Evolutionary conservation across 53 echinoderm and acorn worm species (phyloP).

Genomic region (Crossaster papposus): DNA sequence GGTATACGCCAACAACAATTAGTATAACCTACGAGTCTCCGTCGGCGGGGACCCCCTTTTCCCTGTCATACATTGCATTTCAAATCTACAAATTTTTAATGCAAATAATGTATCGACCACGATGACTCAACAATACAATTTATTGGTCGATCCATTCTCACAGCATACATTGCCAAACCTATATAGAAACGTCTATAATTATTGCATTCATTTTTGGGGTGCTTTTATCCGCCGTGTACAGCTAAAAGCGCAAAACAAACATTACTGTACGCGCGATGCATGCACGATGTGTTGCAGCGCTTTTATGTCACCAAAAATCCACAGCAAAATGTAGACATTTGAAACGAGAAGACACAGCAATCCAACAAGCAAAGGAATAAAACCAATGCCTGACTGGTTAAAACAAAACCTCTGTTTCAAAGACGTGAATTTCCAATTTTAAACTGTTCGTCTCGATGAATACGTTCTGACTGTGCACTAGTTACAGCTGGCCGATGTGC

Average conservation of each 20-base stretch:
- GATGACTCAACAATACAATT: background rate
- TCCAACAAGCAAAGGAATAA: background rate
- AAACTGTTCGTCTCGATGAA: too few species aligned
- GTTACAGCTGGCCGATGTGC: background rate
- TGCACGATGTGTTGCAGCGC: background rate
- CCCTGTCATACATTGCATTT: too few species aligned
- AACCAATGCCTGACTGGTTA: too few species aligned
- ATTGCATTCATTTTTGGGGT: background rate
- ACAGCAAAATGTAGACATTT: background rate
- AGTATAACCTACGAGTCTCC: too few species aligned
- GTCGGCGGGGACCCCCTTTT: too few species aligned
- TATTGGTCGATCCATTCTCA: background rate
- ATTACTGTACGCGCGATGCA: background rate
- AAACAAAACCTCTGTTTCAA: too few species aligned
- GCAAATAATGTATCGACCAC: too few species aligned
- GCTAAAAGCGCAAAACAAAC: background rate
- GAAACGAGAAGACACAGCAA: too few species aligned
- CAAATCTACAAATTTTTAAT: too few species aligned
- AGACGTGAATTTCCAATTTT: background rate
- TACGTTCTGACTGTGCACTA: background rate
- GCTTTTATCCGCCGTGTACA: background rate
- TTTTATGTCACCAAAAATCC: background rate
- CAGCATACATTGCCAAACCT: background rate
- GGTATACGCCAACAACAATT: too few species aligned
- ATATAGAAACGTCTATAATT: background rate